Evolutionary conservation across 2,888 invertebrate species (phyloP).

Genomic region (Ochropacha duplaris): DNA sequence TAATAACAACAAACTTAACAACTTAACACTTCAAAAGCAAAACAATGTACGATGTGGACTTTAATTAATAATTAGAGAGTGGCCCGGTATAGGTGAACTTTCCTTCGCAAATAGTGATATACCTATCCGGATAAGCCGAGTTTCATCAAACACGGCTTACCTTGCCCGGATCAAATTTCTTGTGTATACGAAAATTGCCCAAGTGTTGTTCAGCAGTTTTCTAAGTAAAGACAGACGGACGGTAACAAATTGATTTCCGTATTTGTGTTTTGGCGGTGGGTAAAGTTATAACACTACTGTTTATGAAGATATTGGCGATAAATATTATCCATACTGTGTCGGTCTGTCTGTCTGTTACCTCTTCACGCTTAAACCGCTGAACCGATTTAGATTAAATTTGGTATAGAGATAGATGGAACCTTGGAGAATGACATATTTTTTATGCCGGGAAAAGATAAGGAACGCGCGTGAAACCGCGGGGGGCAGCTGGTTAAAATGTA

Average conservation of each 20-base stretch:
- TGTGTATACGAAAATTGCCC: neutral
- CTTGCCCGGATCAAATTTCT: neutral
- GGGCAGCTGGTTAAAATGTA: too few species aligned
- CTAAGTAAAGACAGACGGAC: neutral
- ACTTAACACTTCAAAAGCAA: conserved; percentile 6
- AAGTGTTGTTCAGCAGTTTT: neutral
- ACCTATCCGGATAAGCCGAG: neutral
- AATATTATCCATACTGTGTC: too few species aligned
- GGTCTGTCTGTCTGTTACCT: too few species aligned
- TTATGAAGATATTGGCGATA: too few species aligned
- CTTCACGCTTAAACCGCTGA: too few species aligned
- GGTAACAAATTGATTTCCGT: neutral
- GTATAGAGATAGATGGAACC: too few species aligned
- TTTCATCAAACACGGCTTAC: conserved; percentile 1
- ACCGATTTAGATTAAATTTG: too few species aligned
- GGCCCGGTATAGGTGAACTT: neutral
- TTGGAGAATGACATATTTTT: too few species aligned
- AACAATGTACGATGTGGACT: conserved; percentile 2
- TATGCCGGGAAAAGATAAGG: too few species aligned
- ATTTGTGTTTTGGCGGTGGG: neutral
- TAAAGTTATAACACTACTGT: too few species aligned
- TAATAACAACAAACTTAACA: conserved; percentile 28
- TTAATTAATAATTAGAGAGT: neutral
- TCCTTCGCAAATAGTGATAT: neutral
- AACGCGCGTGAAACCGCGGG: too few species aligned